Evolutionary conservation across 2,888 invertebrate species (phyloP).

Genomic region (Acanthosoma haemorrhoidale): DNA sequence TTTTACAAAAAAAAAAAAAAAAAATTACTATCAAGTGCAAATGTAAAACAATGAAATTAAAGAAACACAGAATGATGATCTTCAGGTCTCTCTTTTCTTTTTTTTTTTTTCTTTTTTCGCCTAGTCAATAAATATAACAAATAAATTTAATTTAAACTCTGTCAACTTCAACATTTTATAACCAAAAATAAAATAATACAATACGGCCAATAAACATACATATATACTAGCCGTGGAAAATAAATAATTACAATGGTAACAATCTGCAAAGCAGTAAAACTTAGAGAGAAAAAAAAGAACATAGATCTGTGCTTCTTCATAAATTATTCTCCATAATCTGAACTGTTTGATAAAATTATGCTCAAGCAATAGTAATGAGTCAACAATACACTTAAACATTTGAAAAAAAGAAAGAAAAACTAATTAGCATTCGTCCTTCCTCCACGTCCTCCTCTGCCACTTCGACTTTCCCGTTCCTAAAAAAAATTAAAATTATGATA

Average conservation of each 20-base stretch:
- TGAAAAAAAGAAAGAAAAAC: neutral
- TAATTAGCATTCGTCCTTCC: slow-evolving; percentile 31
- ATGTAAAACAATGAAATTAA: neutral
- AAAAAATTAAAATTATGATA: slow-evolving; percentile 15
- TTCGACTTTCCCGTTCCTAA: slow-evolving; percentile 46
- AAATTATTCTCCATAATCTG: neutral
- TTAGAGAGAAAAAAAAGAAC: neutral
- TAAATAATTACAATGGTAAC: too few species aligned
- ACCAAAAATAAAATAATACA: too few species aligned
- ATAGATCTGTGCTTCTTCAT: neutral
- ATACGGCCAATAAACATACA: too few species aligned
- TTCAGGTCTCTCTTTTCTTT: neutral
- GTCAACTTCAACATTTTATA: too few species aligned
- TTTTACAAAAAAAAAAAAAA: neutral
- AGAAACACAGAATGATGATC: slow-evolving; percentile 4
- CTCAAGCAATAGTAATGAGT: slow-evolving; percentile 2
- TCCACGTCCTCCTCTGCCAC: slow-evolving; percentile 45
- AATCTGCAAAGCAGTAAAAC: too few species aligned
- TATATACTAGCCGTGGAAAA: too few species aligned
- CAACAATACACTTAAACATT: slow-evolving; percentile 1
- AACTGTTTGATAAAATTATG: neutral
- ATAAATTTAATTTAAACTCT: too few species aligned
- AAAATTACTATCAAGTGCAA: neutral
- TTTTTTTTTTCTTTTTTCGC: neutral
- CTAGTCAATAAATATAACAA: too few species aligned